Percentiles rank a stretch among this genome's conserved stretches.
These are phyloP conservation scores for Euphydryas editha DNA, from an alignment of 2,888 invertebrate species.

Conservation along the genomic window DNA sequence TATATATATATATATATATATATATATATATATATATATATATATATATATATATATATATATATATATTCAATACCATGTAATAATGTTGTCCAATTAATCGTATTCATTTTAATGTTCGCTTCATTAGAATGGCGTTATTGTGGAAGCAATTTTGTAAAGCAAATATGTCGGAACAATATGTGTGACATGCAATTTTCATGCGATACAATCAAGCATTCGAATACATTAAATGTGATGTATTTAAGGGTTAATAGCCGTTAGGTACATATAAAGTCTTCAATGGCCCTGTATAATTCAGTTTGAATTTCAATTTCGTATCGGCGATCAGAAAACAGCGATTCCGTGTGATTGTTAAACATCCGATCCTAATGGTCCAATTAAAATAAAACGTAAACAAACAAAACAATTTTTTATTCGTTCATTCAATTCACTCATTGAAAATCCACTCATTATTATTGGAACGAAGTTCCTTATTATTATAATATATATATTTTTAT, in stretches of 20 bases:
- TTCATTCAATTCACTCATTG: neutral
- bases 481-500: too few species aligned
- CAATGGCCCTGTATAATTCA: conserved; percentile 1
- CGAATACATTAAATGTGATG: conserved; percentile 27
- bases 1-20: too few species aligned
- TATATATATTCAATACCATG: conserved; percentile 11
- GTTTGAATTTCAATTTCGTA: conserved; percentile 2
- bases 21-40: too few species aligned
- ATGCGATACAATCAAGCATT: conserved; percentile 25
- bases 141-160: conserved; percentile 34
- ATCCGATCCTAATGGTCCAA: neutral
- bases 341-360: neutral
- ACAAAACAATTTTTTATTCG: neutral
- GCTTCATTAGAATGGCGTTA: conserved; percentile 33
- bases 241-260: conserved; percentile 17
- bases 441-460: too few species aligned
- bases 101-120: conserved; percentile 35
- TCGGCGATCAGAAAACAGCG: neutral
- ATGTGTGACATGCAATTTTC: conserved; percentile 36
- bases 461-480: too few species aligned
- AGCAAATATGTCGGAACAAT: conserved; percentile 33
- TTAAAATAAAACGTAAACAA: neutral
- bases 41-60: too few species aligned
- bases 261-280: conserved; percentile 11
- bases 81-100: conserved; percentile 38